Evolutionary conservation across 1,140 invertebrate species (phyloP).

Genomic region (Panulirus ornatus): DNA sequence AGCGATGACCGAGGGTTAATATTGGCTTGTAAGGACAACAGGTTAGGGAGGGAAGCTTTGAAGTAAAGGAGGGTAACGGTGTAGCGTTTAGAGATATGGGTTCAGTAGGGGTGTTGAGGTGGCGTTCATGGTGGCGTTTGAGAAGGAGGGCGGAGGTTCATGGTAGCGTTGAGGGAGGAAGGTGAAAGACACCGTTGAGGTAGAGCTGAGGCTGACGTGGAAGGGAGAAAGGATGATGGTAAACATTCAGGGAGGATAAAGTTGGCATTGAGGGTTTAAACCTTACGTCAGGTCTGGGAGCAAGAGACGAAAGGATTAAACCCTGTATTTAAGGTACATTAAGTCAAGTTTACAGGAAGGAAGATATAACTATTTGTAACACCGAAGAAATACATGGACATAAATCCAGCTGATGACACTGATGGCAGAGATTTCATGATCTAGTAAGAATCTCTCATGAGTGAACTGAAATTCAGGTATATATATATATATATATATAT

Average conservation of each 20-base stretch:
- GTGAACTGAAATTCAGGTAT: background rate
- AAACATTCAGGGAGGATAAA: background rate
- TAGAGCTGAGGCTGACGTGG: background rate
- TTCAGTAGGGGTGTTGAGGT: too few relatives aligned
- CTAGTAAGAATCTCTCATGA: too few relatives aligned
- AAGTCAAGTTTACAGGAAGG: too few relatives aligned
- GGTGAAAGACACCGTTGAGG: background rate
- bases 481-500: slow-evolving; percentile 24
- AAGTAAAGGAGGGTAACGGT: too few relatives aligned
- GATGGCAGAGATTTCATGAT: too few relatives aligned
- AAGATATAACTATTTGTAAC: slow-evolving; percentile 4
- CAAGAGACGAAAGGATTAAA: background rate
- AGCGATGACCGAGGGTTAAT: too few relatives aligned
- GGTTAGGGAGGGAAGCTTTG: too few relatives aligned
- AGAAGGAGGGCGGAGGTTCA: background rate
- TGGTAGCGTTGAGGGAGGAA: background rate
- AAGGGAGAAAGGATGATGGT: background rate
- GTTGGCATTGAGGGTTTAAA: background rate
- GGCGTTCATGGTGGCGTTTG: background rate
- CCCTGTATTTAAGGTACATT: too few relatives aligned
- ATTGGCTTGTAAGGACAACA: too few relatives aligned
- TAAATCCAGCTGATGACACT: too few relatives aligned
- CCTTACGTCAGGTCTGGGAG: background rate
- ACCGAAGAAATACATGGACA: background rate
- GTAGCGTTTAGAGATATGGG: too few relatives aligned